phyloP scores from a whole-genome alignment of 2,797 vertebrate genomes.

The Peromyscus melanophrys region DNA sequence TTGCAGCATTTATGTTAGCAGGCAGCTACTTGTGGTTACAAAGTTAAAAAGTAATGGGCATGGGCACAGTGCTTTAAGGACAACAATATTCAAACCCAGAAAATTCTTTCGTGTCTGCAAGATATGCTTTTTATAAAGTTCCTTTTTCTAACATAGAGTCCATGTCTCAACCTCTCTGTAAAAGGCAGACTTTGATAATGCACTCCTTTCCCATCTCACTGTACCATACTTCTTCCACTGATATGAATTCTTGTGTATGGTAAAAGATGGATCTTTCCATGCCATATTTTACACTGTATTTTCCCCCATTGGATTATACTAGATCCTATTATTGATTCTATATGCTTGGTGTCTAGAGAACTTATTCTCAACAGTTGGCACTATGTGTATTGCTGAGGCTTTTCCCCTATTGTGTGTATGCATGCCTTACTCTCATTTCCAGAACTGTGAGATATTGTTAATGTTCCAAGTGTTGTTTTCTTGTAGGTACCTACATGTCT shows the following conservation, averaged over 20 bases:
- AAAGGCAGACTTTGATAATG: background rate
- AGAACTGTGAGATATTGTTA: background rate
- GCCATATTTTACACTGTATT: background rate
- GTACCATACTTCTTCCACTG: background rate
- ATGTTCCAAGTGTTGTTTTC: background rate
- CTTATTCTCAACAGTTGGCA: background rate
- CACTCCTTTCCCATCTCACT: background rate
- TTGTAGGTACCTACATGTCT: background rate
- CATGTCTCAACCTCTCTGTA: background rate
- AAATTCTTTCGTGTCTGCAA: background rate
- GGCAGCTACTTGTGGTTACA: background rate
- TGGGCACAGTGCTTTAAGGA: background rate
- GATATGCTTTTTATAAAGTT: background rate
- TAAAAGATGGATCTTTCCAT: background rate
- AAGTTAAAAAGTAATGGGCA: background rate
- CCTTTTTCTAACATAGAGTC: background rate
- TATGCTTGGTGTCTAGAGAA: background rate
- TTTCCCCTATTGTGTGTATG: background rate
- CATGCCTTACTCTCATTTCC: too few species aligned
- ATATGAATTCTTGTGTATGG: background rate
- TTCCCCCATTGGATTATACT: background rate
- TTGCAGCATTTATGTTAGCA: too few species aligned
- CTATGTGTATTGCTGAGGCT: background rate
- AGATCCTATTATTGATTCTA: background rate
- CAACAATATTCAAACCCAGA: background rate